Evolutionary conservation across 2,888 invertebrate genomes (phyloP).

Genomic region (Hirtodrosophila duncani): DNA sequence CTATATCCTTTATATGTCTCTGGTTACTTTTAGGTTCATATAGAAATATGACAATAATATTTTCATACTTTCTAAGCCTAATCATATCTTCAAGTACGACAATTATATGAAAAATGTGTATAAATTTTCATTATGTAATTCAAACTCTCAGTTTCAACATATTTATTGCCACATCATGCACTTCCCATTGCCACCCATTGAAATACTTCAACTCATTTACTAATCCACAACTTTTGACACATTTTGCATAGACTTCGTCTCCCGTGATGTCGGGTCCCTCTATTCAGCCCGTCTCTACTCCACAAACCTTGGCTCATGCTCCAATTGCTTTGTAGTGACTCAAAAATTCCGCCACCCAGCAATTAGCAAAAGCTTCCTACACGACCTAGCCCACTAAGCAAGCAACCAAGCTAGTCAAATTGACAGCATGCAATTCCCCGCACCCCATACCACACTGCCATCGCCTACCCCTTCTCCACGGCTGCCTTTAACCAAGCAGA

Average conservation of each 20-base stretch:
- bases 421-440: constrained; percentile 39
- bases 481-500: too few relatives aligned
- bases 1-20: too few relatives aligned
- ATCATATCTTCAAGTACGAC: too few relatives aligned
- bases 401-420: constrained; percentile 48
- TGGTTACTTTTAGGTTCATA: too few relatives aligned
- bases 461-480: not conserved
- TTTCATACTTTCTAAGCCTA: too few relatives aligned
- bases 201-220: constrained; percentile 49
- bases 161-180: constrained; percentile 22
- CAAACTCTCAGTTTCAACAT: too few relatives aligned
- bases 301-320: constrained; percentile 40
- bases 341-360: constrained; percentile 67
- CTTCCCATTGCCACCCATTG: constrained; percentile 26
- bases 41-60: too few relatives aligned
- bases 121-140: too few relatives aligned
- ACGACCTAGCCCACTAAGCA: constrained; percentile 68
- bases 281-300: not conserved
- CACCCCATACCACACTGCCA: not conserved
- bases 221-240: constrained; percentile 62
- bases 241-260: constrained; percentile 40
- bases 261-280: too few relatives aligned
- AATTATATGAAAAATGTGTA: too few relatives aligned
- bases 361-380: constrained; percentile 62
- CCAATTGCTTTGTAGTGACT: constrained; percentile 60